Percentiles rank a stretch among this genome's conserved stretches.
Evolutionary conservation across 1,140 invertebrate genomes (phyloP).

Genomic region (Muscidifurax raptorellus): DNA sequence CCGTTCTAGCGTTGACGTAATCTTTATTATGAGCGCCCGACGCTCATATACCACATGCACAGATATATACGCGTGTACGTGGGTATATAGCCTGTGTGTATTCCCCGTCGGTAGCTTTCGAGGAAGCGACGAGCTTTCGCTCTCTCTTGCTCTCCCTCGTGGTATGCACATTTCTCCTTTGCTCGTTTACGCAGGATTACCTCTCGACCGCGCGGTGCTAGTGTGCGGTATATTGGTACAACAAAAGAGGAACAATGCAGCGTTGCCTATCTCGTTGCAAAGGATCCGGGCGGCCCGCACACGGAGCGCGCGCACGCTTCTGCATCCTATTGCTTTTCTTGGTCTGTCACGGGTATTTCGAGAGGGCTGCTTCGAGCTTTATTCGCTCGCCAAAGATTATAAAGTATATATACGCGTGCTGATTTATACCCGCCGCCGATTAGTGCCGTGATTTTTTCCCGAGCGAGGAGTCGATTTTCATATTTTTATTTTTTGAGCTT

Average conservation of each 20-base stretch:
- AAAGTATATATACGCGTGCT: too few relatives aligned
- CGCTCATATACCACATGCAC: neutral
- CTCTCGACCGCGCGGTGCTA: neutral
- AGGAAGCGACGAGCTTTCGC: neutral
- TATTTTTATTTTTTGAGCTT: too few relatives aligned
- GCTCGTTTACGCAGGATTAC: constrained; percentile 20
- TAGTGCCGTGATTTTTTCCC: too few relatives aligned
- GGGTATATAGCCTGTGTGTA: neutral
- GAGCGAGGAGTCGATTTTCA: too few relatives aligned
- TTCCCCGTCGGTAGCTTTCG: too few relatives aligned
- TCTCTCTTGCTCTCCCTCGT: neutral
- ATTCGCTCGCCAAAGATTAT: too few relatives aligned
- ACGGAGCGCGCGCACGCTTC: too few relatives aligned
- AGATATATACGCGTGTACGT: neutral
- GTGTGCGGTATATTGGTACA: constrained; percentile 15
- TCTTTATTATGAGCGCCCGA: neutral
- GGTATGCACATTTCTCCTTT: neutral
- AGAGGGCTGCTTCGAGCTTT: too few relatives aligned
- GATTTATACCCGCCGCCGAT: too few relatives aligned
- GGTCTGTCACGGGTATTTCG: neutral
- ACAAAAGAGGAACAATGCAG: constrained; percentile 11
- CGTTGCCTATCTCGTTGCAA: neutral
- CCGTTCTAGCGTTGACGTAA: neutral
- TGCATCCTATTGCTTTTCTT: neutral
- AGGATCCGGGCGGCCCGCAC: too few relatives aligned